Evolutionary conservation across 2,797 vertebrate species (phyloP), one percentile per base, ranked within the genome.

Genomic region (Scleropages formosus): DNA sequence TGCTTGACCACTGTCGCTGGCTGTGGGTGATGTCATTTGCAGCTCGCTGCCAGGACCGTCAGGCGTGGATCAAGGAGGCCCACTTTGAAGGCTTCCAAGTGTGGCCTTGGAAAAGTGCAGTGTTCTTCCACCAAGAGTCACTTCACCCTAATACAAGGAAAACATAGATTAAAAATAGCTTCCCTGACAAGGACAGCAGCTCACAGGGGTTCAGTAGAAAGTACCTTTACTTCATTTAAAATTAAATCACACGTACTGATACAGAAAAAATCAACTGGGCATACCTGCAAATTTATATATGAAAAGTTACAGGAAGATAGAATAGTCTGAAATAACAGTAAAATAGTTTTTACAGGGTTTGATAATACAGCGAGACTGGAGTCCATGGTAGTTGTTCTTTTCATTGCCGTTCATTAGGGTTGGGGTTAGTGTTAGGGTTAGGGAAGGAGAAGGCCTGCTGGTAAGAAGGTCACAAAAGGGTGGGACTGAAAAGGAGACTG

Each of bases 61-160:
- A 6, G 22, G 26, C 53, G 47, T 31, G 63, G 63, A 18, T 39
- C 22, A 87, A 75, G 88, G 62, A 82, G 83, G 87, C 84, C 89
- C 91, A 92, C 90, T 89, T 87, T 82, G 85, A 73, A 78, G 79
- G 77, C 85, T 76, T 93, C 86, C 78, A 90, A 91, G 94, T 94
- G 91, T 93, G 94, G 92, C 95, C 95, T 97, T 96, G 94, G 81
- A 88, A 91, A 85, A 83, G 80, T 82, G 84, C 82, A 81, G 80
- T 78, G 77, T 77, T 84, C 81, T 80, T 82, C 82, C 80, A 82
- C 81, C 84, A 78, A 87, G 82, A 86, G 74, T 68, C 65, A 79
- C 74, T 68, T 24, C 56, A 65, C 83, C 81, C 81, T 82, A 83
- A 82, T 80, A 82, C 82, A 74, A 88, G 85, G 84, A 75, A 83